Base-by-base conservation (phyloP, 2,113 vertebrate species). In the Oreotragus oreotragus region DNA sequence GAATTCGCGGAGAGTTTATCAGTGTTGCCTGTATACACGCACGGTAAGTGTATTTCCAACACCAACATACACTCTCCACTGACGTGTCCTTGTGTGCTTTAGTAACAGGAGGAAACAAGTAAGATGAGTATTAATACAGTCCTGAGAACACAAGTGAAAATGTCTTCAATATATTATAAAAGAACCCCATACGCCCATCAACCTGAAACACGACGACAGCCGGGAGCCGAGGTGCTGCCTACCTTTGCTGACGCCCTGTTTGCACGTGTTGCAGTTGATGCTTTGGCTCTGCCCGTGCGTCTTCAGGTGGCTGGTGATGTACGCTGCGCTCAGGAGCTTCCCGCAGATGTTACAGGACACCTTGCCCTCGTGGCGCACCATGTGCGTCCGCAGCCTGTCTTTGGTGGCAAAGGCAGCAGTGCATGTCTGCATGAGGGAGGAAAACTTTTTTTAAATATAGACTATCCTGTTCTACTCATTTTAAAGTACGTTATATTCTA, bases 241-340 rank as follows among this genome's bases (percentile, higher is more conserved):
- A 99, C 99, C 99, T 99, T 99, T 98, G 96, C 98, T 99, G 98
- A 98, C 99, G 99, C 99, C 99, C 99, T 99, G 99, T 98, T 99
- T 99, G 99, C 99, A 99, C 90, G 99, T 99, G 98, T 99, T 99
- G 99, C 99, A 99, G 99, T 99, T 99, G 99, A 99, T 99, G 97
- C 99, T 99, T 99, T 99, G 99, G 98, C 99, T 99, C 98, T 99
- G 99, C 95, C 99, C 99, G 45, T 99, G 99, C 60, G 99, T 99
- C 99, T 99, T 99, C 98, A 99, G 99, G 99, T 99, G 99, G 99
- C 99, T 99, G 98, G 99, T 99, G 99, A 99, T 99, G 98, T 99
- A 99, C 58, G 99, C 99, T 88, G 99, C 99, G 85, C 99, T 99
- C 95, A 99, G 99, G 99, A 99, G 99, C 99, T 99, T 99, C 98